Evolutionary conservation across 2,888 invertebrate genomes (phyloP), one percentile per base, ranked within the genome.

Genomic region (Drosophila macrospina): DNA sequence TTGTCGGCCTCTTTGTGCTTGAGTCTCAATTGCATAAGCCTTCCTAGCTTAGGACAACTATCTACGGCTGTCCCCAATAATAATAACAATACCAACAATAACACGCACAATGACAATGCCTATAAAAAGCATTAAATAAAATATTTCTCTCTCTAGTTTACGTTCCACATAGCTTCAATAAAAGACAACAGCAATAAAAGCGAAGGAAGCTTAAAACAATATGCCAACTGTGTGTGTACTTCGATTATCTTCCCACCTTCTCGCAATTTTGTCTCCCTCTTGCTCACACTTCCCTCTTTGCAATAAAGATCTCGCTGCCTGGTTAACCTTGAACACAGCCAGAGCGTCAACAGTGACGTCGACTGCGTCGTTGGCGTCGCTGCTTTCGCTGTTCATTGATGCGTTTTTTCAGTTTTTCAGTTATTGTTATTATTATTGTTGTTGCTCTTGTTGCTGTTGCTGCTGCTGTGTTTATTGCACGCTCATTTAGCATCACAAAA

Each of bases 311-410:
- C 69, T 69, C 42, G 41, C 48, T 44, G 59, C 48, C 69, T 60
- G 62, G 62, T 74, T 79, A 80, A 83, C 82, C 82, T 83, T 83
- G 81, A 59, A 62, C 45, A 62, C 59, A 65, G 28, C 48, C 52
- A 47, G 59, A 62, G 47, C 62, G 56, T 45, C 44, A 20, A 20
- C 20, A 20, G 20, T 20, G 36, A n/a, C 34, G 50, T 2, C 8
- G 45, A 8, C 28, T 11, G 13, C 16, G 37, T 5, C 16, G 50
- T 10, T 5, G 50, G 8, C 74, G 54, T 56, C 70, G 69, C 66
- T 69, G 67, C 60, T 42, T 34, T 50, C 36, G 55, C 50, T 80
- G 86, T 32, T 76, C 86, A 74, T 56, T 77, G 80, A 85, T 85
- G 83, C 86, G 82, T n/a, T n/a, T n/a, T n/a, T n/a, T n/a, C n/a